A percentile compares a stretch with the other conserved stretches of the same genome.
phyloP scores from a whole-genome alignment of 2,797 vertebrate genomes.

The Clarias fuscus region DNA sequence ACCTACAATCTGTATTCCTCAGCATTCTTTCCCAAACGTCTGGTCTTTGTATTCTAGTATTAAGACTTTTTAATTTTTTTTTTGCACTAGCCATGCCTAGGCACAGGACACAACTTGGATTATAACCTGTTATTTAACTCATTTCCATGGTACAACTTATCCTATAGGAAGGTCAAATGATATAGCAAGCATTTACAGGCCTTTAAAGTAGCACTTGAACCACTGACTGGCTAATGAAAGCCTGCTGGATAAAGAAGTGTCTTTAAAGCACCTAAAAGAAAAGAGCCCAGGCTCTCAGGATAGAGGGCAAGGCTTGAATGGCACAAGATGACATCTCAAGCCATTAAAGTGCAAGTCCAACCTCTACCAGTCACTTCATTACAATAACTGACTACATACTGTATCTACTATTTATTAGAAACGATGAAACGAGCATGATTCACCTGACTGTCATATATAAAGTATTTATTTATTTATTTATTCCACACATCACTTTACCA shows the following conservation, averaged over 20 bases:
- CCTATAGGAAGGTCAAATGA: background rate
- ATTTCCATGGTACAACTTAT: background rate
- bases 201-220: conserved; percentile 16
- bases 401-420: conserved; percentile 16
- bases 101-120: background rate
- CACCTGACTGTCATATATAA: background rate
- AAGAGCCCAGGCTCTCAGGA: conserved; percentile 51
- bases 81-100: background rate
- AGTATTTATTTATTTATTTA: background rate
- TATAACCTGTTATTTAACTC: background rate
- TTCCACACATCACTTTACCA: background rate
- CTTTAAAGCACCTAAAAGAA: conserved; percentile 35
- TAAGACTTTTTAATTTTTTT: background rate
- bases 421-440: background rate
- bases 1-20: background rate
- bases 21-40: background rate
- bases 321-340: background rate
- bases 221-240: conserved; percentile 38
- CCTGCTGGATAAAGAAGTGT: conserved; percentile 15
- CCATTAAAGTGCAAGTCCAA: background rate
- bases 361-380: background rate
- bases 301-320: conserved; percentile 34
- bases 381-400: conserved; percentile 9
- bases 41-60: background rate
- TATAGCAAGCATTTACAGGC: background rate